phyloP scores from a whole-genome alignment of 2,888 invertebrate genomes.

The Nymphalis c-album region DNA sequence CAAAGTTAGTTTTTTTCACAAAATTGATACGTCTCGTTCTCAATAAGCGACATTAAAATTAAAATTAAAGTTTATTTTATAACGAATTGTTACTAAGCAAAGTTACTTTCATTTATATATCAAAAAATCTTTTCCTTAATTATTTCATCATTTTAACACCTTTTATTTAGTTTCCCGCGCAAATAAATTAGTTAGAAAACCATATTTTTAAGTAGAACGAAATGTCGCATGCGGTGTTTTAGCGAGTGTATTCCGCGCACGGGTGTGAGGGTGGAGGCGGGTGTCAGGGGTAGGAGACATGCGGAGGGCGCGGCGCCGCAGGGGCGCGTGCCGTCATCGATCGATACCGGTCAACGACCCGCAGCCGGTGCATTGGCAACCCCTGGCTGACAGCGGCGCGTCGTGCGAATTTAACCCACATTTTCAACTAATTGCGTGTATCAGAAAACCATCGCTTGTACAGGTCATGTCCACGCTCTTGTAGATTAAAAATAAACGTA shows the following conservation, averaged over 20 bases:
- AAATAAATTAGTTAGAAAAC: constrained; percentile 38
- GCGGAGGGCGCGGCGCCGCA: constrained; percentile 59
- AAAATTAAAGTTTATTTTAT: too few species aligned
- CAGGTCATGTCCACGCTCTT: constrained; percentile 30
- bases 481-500: not conserved
- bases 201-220: constrained; percentile 52
- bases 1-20: constrained; percentile 7
- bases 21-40: too few species aligned
- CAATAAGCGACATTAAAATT: too few species aligned
- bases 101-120: too few species aligned
- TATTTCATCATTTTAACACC: constrained; percentile 1
- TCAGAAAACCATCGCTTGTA: constrained; percentile 33
- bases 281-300: constrained; percentile 41
- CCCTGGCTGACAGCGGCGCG: constrained; percentile 42
- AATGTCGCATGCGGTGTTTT: constrained; percentile 78
- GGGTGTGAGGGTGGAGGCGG: constrained; percentile 45
- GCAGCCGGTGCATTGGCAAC: constrained; percentile 72
- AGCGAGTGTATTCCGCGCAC: constrained; percentile 47
- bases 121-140: not conserved
- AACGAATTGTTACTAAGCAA: too few species aligned
- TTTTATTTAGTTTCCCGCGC: constrained; percentile 36
- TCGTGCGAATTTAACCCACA: constrained; percentile 68
- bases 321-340: constrained; percentile 67
- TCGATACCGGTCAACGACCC: constrained; percentile 80
- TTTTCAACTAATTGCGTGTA: constrained; percentile 48